Base-by-base conservation (phyloP, 1,140 invertebrate species). In the Diorhabda sublineata region DNA sequence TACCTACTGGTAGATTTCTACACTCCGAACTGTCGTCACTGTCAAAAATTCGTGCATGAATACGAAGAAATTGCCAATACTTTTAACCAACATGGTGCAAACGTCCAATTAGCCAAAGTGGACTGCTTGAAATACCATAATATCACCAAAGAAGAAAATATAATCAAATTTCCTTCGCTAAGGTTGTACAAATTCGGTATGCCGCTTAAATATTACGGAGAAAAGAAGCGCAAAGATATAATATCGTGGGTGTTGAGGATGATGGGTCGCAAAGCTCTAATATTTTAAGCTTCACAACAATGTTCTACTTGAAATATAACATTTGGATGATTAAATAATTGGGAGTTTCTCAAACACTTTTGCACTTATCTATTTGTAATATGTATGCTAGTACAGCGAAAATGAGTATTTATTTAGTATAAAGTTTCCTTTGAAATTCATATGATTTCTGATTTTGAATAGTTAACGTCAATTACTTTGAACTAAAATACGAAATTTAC, bases 1-100 rank as follows among this genome's bases (percentile, higher is more conserved):
- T 67, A 67, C 58, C 42, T 67, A 9, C 58, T 67, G 44, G 65
- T 67, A 43, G 65, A 67, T 58, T 67, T 67, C 26, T 67, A 67
- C 11, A 56, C 42, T 11, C 57, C 65, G 26, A 60, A 42, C 42
- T 67, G 65, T 47, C 57, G 9, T n/a, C 57, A 45, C 42, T 67
- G 65, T 60, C 57, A 43, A 26, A 42, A 60, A 42, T 67, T 67
- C 7, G 57, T 41, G 7, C 65, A 52, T 42, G 58, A 67, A 41
- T 67, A 60, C 44, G 42, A 45, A 8, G 58, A 67, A 45, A 41
- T 45, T 5, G 65, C 65, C 2, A 44, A 60, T 44, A 3, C 45
- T 5, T 9, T 63, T 7, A 9, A 63, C n/a, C 7, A 42, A 3
- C 26, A 60, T 6, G 9, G 52, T 41, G 9, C 58, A 7, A 41